Conservation (phyloP, 2,797 vertebrate species). For the Poeciliopsis paucimaculata region DNA sequence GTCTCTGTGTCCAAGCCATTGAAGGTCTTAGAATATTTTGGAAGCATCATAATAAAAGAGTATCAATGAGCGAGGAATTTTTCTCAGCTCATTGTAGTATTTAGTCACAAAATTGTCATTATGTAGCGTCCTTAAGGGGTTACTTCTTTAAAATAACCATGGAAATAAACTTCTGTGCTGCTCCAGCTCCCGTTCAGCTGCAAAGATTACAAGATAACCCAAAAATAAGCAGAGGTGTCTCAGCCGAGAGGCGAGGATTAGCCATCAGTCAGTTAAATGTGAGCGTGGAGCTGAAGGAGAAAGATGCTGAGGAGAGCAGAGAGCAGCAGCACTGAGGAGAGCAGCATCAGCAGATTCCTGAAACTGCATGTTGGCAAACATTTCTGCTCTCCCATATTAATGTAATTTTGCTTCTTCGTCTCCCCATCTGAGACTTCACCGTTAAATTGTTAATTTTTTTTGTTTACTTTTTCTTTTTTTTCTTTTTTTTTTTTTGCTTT, state of each 20-base stretch:
- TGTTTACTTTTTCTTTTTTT: neutral
- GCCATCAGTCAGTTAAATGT: slow-evolving; percentile 25
- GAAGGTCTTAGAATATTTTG: neutral
- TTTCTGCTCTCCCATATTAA: neutral
- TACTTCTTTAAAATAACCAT: neutral
- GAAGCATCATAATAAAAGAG: neutral
- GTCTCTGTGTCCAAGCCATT: neutral
- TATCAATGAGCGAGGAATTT: neutral
- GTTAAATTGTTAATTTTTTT: neutral
- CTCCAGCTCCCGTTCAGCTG: neutral
- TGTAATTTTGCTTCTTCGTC: neutral
- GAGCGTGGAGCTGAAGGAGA: slow-evolving; percentile 12
- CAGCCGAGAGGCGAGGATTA: slow-evolving; percentile 13
- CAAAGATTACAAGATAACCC: neutral
- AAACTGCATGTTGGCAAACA: slow-evolving; percentile 12
- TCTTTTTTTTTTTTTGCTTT: neutral
- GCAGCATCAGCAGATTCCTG: slow-evolving; percentile 38
- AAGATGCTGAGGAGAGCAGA: slow-evolving; percentile 42
- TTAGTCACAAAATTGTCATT: neutral
- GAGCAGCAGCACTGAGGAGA: slow-evolving; percentile 27
- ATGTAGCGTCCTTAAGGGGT: neutral
- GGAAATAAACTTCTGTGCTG: slow-evolving; percentile 9
- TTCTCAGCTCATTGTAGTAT: neutral
- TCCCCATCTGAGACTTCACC: neutral
- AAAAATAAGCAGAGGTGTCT: slow-evolving; percentile 1